phyloP scores from a whole-genome alignment of 2,888 invertebrate species.

The Steinernema hermaphroditum region DNA sequence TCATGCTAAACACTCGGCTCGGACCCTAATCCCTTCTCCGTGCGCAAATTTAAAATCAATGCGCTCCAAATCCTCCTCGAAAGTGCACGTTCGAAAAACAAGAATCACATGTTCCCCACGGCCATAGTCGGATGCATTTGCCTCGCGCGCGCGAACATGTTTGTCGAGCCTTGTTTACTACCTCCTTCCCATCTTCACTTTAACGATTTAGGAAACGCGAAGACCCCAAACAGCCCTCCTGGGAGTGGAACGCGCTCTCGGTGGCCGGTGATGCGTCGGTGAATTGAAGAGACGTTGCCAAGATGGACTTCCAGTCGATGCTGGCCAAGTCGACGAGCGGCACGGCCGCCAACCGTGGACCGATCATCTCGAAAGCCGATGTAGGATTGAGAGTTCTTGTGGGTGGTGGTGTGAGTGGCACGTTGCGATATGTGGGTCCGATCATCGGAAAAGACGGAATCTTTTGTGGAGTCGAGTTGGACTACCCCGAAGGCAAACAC shows the following conservation, averaged over 20 bases:
- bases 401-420: constrained; percentile 70
- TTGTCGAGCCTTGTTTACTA: neutral
- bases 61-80: neutral
- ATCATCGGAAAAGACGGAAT: constrained; percentile 72
- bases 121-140: neutral
- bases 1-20: neutral
- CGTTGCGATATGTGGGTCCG: constrained; percentile 72
- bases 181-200: neutral
- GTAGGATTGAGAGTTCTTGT: constrained; percentile 69
- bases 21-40: neutral
- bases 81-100: constrained; percentile 9
- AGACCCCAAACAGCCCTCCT: neutral
- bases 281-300: neutral
- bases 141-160: neutral
- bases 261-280: neutral
- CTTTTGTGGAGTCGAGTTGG: constrained; percentile 75
- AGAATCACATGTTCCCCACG: neutral
- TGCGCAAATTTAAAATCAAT: constrained; percentile 5
- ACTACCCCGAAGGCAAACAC: constrained; percentile 72
- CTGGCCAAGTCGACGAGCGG: neutral
- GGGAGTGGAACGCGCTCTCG: neutral
- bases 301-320: neutral
- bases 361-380: constrained; percentile 30
- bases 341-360: neutral
- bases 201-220: neutral